Percentiles rank a stretch among this genome's conserved stretches.
Conservation (phyloP, 2,888 invertebrate species). For the Microplitis deprimator region DNA sequence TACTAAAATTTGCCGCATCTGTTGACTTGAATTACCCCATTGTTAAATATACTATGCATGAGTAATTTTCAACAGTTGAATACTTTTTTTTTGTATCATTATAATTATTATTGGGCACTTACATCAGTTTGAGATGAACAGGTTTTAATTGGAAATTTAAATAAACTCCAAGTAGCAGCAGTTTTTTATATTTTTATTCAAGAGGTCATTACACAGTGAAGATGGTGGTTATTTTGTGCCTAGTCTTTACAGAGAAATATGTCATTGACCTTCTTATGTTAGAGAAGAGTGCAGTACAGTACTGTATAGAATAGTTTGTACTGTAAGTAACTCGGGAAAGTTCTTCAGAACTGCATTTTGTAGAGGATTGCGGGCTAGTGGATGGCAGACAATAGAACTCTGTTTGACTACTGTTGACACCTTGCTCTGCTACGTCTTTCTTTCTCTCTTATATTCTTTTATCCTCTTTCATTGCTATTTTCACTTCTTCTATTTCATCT, state of each 20-base stretch:
- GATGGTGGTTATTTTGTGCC: neutral
- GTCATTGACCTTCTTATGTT: too few species aligned
- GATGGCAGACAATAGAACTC: neutral
- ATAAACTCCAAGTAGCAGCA: neutral
- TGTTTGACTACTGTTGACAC: neutral
- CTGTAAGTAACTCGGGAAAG: neutral
- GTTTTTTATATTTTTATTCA: neutral
- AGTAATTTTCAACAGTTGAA: neutral
- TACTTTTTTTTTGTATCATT: neutral
- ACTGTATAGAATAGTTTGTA: neutral
- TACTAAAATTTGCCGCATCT: neutral
- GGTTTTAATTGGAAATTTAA: neutral
- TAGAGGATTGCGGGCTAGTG: neutral
- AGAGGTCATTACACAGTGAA: neutral
- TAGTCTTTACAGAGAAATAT: neutral
- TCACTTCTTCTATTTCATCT: neutral
- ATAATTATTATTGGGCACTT: neutral
- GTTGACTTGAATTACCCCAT: neutral
- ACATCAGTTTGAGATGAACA: constrained; percentile 1
- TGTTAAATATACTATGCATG: neutral
- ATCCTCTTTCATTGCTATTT: too few species aligned
- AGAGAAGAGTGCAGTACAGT: neutral
- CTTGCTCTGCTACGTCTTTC: neutral
- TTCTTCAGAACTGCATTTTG: neutral
- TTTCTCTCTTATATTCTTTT: neutral